Base-by-base conservation (phyloP, 1,140 invertebrate genomes). In the Drosophila nigrodunni region DNA sequence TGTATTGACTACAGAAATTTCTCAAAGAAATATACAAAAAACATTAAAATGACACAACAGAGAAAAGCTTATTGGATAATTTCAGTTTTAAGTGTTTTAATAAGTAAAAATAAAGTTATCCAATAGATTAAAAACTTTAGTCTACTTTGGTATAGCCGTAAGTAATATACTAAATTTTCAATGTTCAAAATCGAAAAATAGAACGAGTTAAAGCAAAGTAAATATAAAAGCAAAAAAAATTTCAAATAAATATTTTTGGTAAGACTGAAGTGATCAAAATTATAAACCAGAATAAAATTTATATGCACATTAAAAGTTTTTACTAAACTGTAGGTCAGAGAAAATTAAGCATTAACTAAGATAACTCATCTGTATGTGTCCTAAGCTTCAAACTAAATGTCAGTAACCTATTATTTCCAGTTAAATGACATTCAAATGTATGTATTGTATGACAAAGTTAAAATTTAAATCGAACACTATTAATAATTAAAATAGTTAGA, bases 251-350 rank as follows among this genome's bases (percentile, higher is more conserved):
- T 77, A 89, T 87, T 86, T 86, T 86, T 82, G 82, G 82, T 83
- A 89, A 89, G 85, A 89, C 85, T 89, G 85, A 89, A 73, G 85
- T 85, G 85, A 89, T 89, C 85, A 89, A 89, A 89, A 89, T 88
- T 89, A 39, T 73, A 69, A 71, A 68, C 11, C 50, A 67, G 15
- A 39, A 35, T 43, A 30, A 65, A 72, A 69, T 57, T 50, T 52
- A 64, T 68, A 60, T 57, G 55, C 13, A 75, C 67, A 47, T 62
- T 50, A 59, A 46, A 52, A 50, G 30, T 58, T 75, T 75, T 71
- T 75, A 70, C 47, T 44, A 7, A 46, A 52, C 50, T 30, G 8
- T 58, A 58, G 50, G 50, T 13, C 25, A 61, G 43, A 46, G 10
- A 55, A 78, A 78, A 70, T 44, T 66, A 61, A 72, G 54, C 68